Base-by-base conservation (phyloP, 1,140 invertebrate species). In the Bombus vancouverensis region DNA sequence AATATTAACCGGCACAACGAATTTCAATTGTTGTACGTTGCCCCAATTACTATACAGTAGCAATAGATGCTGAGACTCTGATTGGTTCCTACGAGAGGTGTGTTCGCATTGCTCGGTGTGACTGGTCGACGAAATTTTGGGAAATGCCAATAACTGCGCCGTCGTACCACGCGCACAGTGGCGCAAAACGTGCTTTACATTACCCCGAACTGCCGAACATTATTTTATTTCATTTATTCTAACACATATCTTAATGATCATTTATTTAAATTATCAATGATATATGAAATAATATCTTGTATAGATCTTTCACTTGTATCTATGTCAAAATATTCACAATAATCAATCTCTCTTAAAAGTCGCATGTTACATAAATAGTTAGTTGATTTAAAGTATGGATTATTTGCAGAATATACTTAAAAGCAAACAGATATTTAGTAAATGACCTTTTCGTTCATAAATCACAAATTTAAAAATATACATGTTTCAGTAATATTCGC, bases 21-120 rank as follows among this genome's bases (percentile, higher is more conserved):
- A 87, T 90, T 85, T 91, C 90, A 87, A 85, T 91, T 85, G 80
- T 85, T 66, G 57, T n/a, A 87, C 87, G 85, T 83, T 87, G 91
- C 89, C 81, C 88, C 85, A 85, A 87, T 90, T 87, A 88, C 42
- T 71, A 84, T 71, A 65, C 59, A 37, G 68, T 74, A 77, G 82
- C 77, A 73, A 86, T 68, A 70, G 75, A 18, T 83, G 12, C 47
- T 34, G n/a, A 32, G 3, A 10, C n/a, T 68, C n/a, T n/a, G 77
- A 90, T 90, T 90, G 89, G 89, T 28, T 8, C 34, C 2, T n/a
- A 22, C 28, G 32, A 79, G 78, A 89, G 89, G 89, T 72, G 88
- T 89, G 88, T 76, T 68, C 80, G 2, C 18, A 65, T 44, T 32
- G 5, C 3, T 3, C 37, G 62, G 4, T 25, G 6, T 81, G 59